These are phyloP conservation scores for Syrista parreyssii DNA, from an alignment of 2,888 invertebrate genomes.

Conservation along the genomic window DNA sequence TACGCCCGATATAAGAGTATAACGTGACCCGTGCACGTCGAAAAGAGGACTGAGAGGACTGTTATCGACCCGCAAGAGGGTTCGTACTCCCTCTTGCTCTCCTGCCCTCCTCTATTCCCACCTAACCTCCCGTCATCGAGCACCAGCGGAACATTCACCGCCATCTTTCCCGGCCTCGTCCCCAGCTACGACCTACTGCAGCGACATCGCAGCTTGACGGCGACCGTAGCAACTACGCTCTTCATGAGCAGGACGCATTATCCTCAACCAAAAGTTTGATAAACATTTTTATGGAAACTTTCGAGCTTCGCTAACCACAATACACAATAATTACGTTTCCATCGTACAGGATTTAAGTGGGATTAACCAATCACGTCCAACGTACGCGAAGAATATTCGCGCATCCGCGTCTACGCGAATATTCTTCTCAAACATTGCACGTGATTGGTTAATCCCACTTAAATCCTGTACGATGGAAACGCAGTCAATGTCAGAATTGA, in stretches of 20 bases:
- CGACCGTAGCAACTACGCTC: not conserved
- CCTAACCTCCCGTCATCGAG: not conserved
- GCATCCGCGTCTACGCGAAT: no score
- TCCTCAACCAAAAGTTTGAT: not conserved
- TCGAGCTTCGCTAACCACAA: not conserved
- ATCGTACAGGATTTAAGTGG: no score
- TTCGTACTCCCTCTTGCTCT: slow-evolving; percentile 48
- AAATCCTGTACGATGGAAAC: no score
- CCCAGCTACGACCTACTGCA: not conserved
- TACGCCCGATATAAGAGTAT: not conserved
- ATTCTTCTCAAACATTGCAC: no score
- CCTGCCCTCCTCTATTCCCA: slow-evolving; percentile 56
- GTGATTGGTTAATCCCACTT: no score
- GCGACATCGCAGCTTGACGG: not conserved
- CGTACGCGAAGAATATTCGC: no score
- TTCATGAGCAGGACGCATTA: not conserved
- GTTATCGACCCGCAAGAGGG: slow-evolving; percentile 64
- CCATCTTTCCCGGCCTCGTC: not conserved
- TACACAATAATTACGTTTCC: not conserved
- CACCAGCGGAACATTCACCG: not conserved
- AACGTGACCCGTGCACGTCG: slow-evolving; percentile 67
- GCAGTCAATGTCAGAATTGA: not conserved
- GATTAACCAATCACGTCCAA: no score
- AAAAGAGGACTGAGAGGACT: slow-evolving; percentile 70
- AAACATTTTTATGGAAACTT: not conserved